Conservation (phyloP, 1,140 invertebrate species). For the Lepidostoma basale region DNA sequence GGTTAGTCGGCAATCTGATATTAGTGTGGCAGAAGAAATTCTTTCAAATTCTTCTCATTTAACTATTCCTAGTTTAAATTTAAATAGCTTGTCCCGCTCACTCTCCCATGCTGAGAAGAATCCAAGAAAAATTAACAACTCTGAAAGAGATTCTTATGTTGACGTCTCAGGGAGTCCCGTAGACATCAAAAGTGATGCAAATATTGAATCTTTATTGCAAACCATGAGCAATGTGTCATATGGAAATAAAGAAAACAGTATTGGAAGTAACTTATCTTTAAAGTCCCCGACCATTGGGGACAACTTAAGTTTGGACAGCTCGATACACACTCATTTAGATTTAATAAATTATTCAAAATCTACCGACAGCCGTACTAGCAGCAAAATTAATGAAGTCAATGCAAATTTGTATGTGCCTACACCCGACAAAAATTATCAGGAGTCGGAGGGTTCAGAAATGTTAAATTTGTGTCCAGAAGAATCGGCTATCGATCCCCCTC, state of each 20-base stretch:
- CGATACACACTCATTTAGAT: constrained; percentile 39
- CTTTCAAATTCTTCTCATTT: constrained; percentile 16
- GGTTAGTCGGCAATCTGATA: too few species aligned
- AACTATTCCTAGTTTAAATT: constrained; percentile 44
- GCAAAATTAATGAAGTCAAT: neutral
- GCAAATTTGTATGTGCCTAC: neutral
- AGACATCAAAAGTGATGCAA: neutral
- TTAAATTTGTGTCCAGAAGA: constrained; percentile 28
- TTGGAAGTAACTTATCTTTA: neutral
- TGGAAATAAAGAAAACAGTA: neutral
- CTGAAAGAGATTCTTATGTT: neutral
- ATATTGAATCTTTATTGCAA: neutral
- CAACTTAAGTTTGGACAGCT: constrained; percentile 37
- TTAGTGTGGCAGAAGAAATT: constrained; percentile 3
- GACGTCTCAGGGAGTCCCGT: neutral
- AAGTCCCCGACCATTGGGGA: constrained; percentile 1
- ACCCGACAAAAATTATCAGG: neutral
- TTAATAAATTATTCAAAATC: constrained; percentile 23
- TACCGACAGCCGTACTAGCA: neutral
- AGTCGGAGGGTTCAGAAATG: neutral
- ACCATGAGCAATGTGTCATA: neutral
- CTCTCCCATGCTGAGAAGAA: constrained; percentile 26
- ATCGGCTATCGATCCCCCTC: constrained; percentile 22
- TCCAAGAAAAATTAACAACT: neutral
- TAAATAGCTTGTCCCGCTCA: constrained; percentile 37